Evolutionary conservation across 2,797 vertebrate genomes (phyloP).

Genomic region (Borostomias antarcticus): DNA sequence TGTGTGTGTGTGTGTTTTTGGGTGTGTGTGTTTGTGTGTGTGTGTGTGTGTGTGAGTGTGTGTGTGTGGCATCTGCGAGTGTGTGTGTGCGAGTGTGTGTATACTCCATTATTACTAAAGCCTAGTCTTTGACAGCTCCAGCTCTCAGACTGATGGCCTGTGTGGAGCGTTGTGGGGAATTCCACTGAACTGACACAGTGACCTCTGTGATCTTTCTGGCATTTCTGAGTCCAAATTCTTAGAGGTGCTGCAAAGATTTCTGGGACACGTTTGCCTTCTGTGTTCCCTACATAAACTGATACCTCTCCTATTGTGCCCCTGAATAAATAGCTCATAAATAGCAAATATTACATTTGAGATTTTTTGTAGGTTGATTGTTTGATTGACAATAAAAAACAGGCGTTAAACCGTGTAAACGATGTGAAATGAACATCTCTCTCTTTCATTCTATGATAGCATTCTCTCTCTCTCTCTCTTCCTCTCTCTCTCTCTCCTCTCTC

Average conservation of each 20-base stretch:
- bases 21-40: constrained; percentile 2
- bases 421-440: no score
- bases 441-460: neutral
- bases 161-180: constrained; percentile 45
- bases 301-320: constrained; percentile 46
- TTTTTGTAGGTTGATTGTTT: neutral
- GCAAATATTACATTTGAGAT: no score
- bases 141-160: constrained; percentile 48
- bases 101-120: neutral
- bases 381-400: no score
- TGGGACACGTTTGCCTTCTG: constrained; percentile 67
- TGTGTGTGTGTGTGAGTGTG: neutral
- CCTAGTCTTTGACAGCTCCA: constrained; percentile 21
- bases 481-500: constrained; percentile 31
- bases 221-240: constrained; percentile 68
- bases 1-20: constrained; percentile 11
- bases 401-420: no score
- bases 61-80: constrained; percentile 5
- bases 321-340: constrained; percentile 51
- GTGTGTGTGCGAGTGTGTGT: neutral
- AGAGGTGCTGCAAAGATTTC: constrained; percentile 57
- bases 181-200: constrained; percentile 48
- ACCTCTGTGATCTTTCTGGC: constrained; percentile 64
- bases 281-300: constrained; percentile 61
- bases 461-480: constrained; percentile 12